Evolutionary conservation across 2,888 invertebrate genomes (phyloP), one percentile per base, ranked within the genome.

Genomic region (Metacarcinus magister): DNA sequence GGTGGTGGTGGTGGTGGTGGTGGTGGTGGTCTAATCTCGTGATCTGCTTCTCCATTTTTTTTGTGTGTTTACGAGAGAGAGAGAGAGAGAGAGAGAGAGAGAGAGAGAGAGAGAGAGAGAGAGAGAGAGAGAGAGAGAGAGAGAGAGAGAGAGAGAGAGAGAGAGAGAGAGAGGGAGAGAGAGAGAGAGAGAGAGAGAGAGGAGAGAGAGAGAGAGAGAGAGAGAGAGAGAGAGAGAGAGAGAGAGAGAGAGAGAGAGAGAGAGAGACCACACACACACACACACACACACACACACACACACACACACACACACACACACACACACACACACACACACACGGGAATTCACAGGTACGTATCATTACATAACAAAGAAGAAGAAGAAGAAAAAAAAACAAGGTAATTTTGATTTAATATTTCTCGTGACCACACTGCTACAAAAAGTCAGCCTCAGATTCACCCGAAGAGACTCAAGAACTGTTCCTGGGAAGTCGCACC

Each of bases 71-170:
- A 23, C 67, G 60, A 46, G 43, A n/a, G 90, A 23, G 43, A 75
- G 92, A 23, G 28, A 92, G 92, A 54, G 92, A 92, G 46, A 92
- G 92, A 92, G 46, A 92, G 46, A 92, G 46, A n/a, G 46, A 46
- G 92, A 91, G 91, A 43, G 91, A 91, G 91, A 91, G 43, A 43
- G 91, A 91, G 91, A 91, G 91, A 43, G 91, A 43, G 43, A 91
- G 91, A 43, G 91, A 43, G 91, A 91, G 91, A 91, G 91, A 91
- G 32, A 39, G 91, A 43, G 91, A 39, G 43, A 39, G 32, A 43
- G 91, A 39, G 91, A 7, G 91, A 43, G 43, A 7, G 44, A 43
- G 91, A 39, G 91, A 91, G 91, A 91, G 44, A 91, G 91, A 91
- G 91, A 91, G 91, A 91, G 91, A 91, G 92, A 92, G 7, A 7